Conservation (phyloP, 2,113 vertebrate species). For the Epinephelus fuscoguttatus region DNA sequence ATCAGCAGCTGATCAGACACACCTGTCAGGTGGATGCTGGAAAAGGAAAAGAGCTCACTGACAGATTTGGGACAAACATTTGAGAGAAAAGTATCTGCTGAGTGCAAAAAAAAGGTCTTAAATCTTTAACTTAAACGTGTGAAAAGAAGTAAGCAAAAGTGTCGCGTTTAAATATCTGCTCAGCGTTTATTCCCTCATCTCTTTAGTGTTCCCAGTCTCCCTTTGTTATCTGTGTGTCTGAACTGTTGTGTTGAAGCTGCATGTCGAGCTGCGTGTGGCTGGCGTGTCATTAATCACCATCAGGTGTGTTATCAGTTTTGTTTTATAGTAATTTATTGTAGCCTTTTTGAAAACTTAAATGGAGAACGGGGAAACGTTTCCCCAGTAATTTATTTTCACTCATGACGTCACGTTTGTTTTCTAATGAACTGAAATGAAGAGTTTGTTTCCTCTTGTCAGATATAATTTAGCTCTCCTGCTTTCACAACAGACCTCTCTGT, state of each 20-base stretch:
- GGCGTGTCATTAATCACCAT: constrained; percentile 23
- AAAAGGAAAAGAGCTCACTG: too few species aligned
- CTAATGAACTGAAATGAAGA: constrained; percentile 17
- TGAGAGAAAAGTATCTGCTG: too few species aligned
- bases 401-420: constrained; percentile 14
- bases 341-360: constrained; percentile 28
- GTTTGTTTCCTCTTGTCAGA: constrained; percentile 1
- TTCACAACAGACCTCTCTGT: not conserved
- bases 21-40: too few species aligned
- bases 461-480: not conserved
- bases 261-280: not conserved
- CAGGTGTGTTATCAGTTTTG: constrained; percentile 21
- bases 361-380: not conserved
- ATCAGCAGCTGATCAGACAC: too few species aligned
- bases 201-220: not conserved
- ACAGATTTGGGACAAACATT: too few species aligned
- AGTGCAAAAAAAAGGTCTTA: too few species aligned
- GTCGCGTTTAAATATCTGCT: too few species aligned
- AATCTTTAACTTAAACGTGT: too few species aligned
- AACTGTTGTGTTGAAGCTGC: not conserved
- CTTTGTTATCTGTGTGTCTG: not conserved
- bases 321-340: constrained; percentile 79
- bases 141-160: too few species aligned
- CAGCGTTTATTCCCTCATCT: not conserved
- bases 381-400: constrained; percentile 30